Evolutionary conservation across 2,797 vertebrate genomes (phyloP), one percentile per base, ranked within the genome.

Genomic region (Malurus leucopterus): DNA sequence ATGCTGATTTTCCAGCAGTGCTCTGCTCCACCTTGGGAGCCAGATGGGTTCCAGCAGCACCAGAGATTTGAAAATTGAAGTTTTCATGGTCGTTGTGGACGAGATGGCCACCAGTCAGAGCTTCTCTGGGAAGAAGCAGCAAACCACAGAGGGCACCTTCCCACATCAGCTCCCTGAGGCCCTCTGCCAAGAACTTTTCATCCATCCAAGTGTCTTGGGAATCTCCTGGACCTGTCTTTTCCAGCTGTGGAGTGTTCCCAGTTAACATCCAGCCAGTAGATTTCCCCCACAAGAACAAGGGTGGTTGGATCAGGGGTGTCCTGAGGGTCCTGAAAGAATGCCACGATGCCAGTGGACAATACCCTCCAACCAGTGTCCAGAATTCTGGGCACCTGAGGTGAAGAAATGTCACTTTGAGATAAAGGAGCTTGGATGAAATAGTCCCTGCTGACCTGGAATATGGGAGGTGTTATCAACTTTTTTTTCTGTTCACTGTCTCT

Each of bases 161-260:
- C 22, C 38, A 36, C 38, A 14, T 71, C 0, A 30, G 23, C 51
- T 58, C 40, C 74, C 24, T 0, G 0, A 26, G 46, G 21, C 10
- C 20, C 32, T 72, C 21, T 47, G 40, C 30, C 34, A 47, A 38
- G 20, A 64, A 65, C 0, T 16, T 59, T 18, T 36, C 30, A 40
- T 16, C 40, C 30, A 40, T 16, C 40, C 46, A 53, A 7, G 8
- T 53, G 10, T 34, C 61, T 41, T n/a, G 34, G 34, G 32, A 59
- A 59, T 16, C 18, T 79, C 68, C 40, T 72, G 40, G 30, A 41
- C 18, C 32, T 46, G 20, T 46, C 24, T 72, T 64, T 65, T 53
- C 53, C 50, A 58, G 27, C 43, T 38, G 54, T 72, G 69, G 9
- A 11, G 16, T 38, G 54, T 38, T 58, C 68, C 34, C 40, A 65